Base-by-base conservation (phyloP, 2,113 vertebrate genomes). In the Marcusenius ussheri region DNA sequence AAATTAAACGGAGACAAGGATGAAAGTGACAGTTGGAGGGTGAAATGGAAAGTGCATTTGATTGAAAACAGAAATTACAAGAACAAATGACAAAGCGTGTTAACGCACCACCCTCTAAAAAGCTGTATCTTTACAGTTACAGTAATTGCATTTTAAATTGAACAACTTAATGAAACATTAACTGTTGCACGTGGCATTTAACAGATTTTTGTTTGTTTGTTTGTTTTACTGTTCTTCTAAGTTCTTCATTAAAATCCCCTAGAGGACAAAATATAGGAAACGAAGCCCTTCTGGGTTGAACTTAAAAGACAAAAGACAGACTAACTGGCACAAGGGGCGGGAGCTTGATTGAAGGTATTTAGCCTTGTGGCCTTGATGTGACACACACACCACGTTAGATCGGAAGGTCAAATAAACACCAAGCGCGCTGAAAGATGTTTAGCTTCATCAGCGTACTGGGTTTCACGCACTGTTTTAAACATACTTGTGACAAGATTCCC, bases 351-450 rank as follows among this genome's bases (percentile, higher is more conserved):
- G 42, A 53, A 58, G 31, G 89, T 89, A 42, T 11, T 56, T 49
- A 56, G 51, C 21, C 39, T 85, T 62, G 77, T 58, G 21, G 80
- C 19, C 49, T 51, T 85, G 42, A 24, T 24, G 7, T 62, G 51
- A 35, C 7, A 5, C 19, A 15, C 24, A 45, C 46, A 51, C 19
- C 89, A 84, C 53, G 31, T 84, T 62, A 56, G 10, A 62, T 45
- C 35, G 35, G 21, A 39, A 85, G 89, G 77, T 85, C 51, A 85
- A 58, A 46, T 62, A 58, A 85, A 85, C 80, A 85, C 80, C 3
- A 31, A 87, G 49, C 6, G 89, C 83, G 80, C 35, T 83, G 70
- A 89, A 89, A 89, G 35, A 45, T 62, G 35, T 84, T 50, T 83
- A 24, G 56, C 53, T 53, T 53, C 46, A 86, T 24, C 84, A 50